Percentiles rank a stretch among this genome's conserved stretches.
phyloP scores from a whole-genome alignment of 2,888 invertebrate species.

The Drosophila cognata region DNA sequence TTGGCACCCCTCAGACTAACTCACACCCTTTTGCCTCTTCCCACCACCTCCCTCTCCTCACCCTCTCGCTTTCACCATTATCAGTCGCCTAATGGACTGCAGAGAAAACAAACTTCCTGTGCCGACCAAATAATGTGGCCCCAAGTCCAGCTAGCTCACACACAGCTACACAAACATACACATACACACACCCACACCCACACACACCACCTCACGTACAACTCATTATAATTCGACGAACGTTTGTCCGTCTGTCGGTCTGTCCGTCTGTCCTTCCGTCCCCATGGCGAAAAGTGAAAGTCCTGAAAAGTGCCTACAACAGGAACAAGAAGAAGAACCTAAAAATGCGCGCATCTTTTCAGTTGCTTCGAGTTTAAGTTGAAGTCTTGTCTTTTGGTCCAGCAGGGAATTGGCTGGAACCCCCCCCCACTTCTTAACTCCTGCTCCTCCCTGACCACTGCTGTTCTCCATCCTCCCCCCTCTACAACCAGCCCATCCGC shows the following conservation, averaged over 20 bases:
- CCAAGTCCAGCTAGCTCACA: slow-evolving; percentile 4
- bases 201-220: slow-evolving; percentile 3
- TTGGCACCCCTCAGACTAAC: neutral
- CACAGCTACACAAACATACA: neutral
- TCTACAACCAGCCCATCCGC: slow-evolving; percentile 7
- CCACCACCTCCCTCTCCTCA: neutral
- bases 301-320: slow-evolving; percentile 57
- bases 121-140: slow-evolving; percentile 54
- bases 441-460: neutral
- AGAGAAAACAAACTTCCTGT: slow-evolving; percentile 58
- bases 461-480: neutral
- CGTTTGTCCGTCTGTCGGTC: neutral
- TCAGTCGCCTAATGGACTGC: slow-evolving; percentile 68
- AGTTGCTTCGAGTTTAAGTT: slow-evolving; percentile 22
- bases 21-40: neutral
- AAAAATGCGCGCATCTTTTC: slow-evolving; percentile 56
- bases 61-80: slow-evolving; percentile 19
- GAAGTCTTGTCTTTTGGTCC: slow-evolving; percentile 16
- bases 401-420: slow-evolving; percentile 10
- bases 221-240: slow-evolving; percentile 69
- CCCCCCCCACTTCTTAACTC: neutral
- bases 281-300: slow-evolving; percentile 66
- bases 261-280: slow-evolving; percentile 1
- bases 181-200: neutral
- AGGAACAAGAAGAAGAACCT: slow-evolving; percentile 37